Evolutionary conservation across 2,113 vertebrate genomes (phyloP), one percentile per base, ranked within the genome.

Genomic region (Myotis yumanensis): DNA sequence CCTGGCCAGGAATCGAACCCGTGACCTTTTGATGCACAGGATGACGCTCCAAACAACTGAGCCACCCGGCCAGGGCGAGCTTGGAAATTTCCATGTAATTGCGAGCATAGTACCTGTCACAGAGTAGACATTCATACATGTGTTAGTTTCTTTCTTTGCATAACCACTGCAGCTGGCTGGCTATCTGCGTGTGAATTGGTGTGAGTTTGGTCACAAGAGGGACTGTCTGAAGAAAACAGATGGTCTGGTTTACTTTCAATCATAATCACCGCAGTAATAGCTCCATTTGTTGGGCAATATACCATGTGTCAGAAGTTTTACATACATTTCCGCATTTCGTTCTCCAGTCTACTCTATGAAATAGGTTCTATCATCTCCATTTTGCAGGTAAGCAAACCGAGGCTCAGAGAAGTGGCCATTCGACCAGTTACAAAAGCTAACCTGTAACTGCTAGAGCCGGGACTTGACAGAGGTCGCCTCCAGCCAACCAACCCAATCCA

Each of bases 321-420:
- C 2, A 73, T 23, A 77, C 7, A 52, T 25, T 93, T 77, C 64
- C 51, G 54, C 51, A 72, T 2, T 92, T 52, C 79, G 40, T 82
- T n/a, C 69, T 95, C 83, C n/a, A 32, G 37, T 62, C 52, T 51
- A 14, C 35, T 28, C n/a, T 69, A 15, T 8, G 28, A 66, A 52
- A n/a, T 14, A 30, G 73, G 40, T 30, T 12, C 25, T 16, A 11
- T 23, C 5, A 4, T 30, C 17, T 88, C 79, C 30, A 30, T 43
- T 91, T 90, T 89, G 62, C 73, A 69, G 86, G 90, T 62, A 71
- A 83, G 75, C 48, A 86, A 69, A 96, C 83, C n/a, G 86, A 97
- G 84, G 32, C 80, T 71, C 18, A n/a, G 62, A 62, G 59, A 94
- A 40, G 40, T 43, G 59, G 54, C 37, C 5, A 73, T 85, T 76